Conservation (phyloP, 2,797 vertebrate genomes). For the Mycteria americana region DNA sequence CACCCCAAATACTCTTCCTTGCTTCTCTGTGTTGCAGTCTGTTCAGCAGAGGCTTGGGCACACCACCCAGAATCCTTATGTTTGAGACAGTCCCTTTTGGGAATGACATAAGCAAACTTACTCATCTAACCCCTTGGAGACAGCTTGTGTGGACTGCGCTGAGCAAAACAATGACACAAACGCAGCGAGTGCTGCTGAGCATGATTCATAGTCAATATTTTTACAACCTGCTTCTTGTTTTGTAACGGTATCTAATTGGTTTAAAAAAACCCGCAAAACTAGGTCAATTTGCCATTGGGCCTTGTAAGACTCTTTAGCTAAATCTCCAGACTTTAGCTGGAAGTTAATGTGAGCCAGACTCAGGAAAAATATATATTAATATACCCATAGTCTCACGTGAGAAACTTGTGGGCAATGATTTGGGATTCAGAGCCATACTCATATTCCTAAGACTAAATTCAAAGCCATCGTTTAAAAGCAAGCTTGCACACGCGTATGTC, state of each 20-base stretch:
- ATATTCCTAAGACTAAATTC: slow-evolving; percentile 57
- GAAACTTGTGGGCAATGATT: slow-evolving; percentile 45
- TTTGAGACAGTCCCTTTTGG: neutral
- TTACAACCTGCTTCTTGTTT: slow-evolving; percentile 32
- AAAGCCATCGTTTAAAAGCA: slow-evolving; percentile 47
- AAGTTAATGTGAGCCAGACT: slow-evolving; percentile 51
- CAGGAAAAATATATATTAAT: slow-evolving; percentile 55
- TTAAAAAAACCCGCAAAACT: neutral
- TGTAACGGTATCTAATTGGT: slow-evolving; percentile 9
- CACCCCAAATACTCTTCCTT: neutral
- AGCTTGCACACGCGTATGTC: slow-evolving; percentile 28
- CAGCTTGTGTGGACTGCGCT: neutral
- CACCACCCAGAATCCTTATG: neutral
- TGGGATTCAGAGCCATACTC: slow-evolving; percentile 50
- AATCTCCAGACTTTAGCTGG: slow-evolving; percentile 52
- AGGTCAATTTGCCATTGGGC: slow-evolving; percentile 47
- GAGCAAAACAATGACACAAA: neutral
- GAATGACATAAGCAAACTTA: neutral
- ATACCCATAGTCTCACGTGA: slow-evolving; percentile 14
- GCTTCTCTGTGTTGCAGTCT: neutral
- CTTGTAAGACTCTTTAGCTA: slow-evolving; percentile 39
- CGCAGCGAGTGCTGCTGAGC: neutral
- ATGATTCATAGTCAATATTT: neutral
- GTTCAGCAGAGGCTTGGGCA: neutral
- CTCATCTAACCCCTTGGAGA: neutral